Base-by-base conservation (phyloP, 2,113 vertebrate genomes). In the Coptodon rendalli region DNA sequence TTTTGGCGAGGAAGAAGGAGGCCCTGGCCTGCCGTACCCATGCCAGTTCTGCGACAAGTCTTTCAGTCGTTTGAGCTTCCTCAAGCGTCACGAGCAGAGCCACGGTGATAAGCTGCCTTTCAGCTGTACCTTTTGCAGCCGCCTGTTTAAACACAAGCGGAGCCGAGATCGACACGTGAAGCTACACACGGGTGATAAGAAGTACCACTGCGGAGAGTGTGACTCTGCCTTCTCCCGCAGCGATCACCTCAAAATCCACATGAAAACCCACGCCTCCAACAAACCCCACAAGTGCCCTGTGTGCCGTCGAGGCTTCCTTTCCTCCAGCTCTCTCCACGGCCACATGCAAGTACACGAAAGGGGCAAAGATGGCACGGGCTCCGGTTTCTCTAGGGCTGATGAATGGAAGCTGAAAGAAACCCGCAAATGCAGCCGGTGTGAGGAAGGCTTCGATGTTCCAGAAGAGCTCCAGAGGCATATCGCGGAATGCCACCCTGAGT, bases 251-350 rank as follows among this genome's bases (percentile, higher is more conserved):
- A 99, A 99, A 96, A 99, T 99, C 94, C 99, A 99, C 96, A 97
- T 99, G 96, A 99, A 99, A 97, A 99, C 99, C 81, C 99, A 99
- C 97, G 97, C 98, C 2, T 98, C 98, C 94, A 98, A 98, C 97
- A 99, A 99, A 97, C 98, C 98, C 95, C 98, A 99, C 94, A 99
- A 99, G 95, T 99, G 99, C 97, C 98, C 98, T 90, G 98, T 99
- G 96, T 99, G 99, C 93, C 97, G 97, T 19, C 96, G 99, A 76
- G 99, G 98, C 36, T 99, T 99, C 94, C 97, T 99, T 61, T 98
- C 98, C 2, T 98, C 98, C 71, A 99, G 98, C 89, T 99, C 98
- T 0, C 97, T 99, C 56, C 98, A 98, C 29, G 98, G 98, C 89
- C 99, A 99, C 96, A 99, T 99, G 99, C 99, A 99, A 96, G 98